Evolutionary conservation across 2,113 vertebrate species (phyloP), one percentile per base, ranked within the genome.

Genomic region (Tursiops truncatus): DNA sequence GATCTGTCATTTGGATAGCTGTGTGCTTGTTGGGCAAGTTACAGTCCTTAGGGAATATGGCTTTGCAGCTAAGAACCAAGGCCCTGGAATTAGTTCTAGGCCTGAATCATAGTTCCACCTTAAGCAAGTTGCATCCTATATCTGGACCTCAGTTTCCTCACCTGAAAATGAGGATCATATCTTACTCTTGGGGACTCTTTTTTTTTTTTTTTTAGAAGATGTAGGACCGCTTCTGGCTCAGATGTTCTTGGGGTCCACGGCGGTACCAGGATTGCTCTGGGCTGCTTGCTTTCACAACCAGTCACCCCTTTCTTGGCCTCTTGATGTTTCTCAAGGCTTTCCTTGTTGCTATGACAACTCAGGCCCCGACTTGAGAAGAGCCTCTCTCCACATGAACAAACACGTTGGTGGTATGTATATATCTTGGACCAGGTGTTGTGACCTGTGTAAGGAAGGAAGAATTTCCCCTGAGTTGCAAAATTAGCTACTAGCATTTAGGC

Each of bases 401-500:
- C 76, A 94, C 5, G 2, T 89, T 82, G 62, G 87, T 0, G 3
- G 26, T 65, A 70, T 81, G 8, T 89, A 88, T 76, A 58, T 89
- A 67, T 95, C 81, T 97, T 86, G 91, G 96, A 91, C 3, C 4
- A 73, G 56, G 33, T 73, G 33, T 86, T 83, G 73, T 53, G 58
- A 77, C 50, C 89, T 96, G 58, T 92, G 82, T 76, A 86, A 97
- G 21, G 47, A 63, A 82, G 47, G 62, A 94, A 91, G 81, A 86
- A 95, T 95, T 98, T 95, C 87, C 9, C 0, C 12, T 71, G 41
- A 97, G 60, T 95, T 71, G 92, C 6, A 26, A 92, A 94, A 80
- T 93, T 53, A 96, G 44, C 79, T 84, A 81, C 70, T 93, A 82
- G 20, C 56, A 41, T 93, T 86, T 71, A 63, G 91, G 60, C 53